These are phyloP conservation scores for Serranus cabrilla DNA, from an alignment of 2,797 vertebrate species.

Conservation along the genomic window DNA sequence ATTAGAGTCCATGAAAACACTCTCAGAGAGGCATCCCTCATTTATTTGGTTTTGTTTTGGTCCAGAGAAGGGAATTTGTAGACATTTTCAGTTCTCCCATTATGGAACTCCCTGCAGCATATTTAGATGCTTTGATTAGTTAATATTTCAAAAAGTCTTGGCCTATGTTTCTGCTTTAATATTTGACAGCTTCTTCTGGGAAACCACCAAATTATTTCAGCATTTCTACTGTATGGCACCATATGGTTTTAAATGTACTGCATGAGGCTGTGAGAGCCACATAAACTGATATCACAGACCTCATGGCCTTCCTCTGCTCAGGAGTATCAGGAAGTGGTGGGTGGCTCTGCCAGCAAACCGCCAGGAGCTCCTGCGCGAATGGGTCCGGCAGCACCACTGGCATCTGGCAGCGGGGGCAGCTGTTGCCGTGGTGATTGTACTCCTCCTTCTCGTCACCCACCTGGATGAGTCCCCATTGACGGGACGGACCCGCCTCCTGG, in stretches of 20 bases:
- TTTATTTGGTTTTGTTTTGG: conserved; percentile 9
- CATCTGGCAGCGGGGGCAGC: conserved; percentile 82
- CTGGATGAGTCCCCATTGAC: conserved; percentile 94
- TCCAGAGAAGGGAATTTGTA: not conserved
- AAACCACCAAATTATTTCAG: not conserved
- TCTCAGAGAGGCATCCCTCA: not conserved
- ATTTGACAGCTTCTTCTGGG: conserved; percentile 8
- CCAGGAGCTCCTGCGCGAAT: conserved; percentile 87
- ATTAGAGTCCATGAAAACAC: not conserved
- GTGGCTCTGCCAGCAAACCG: conserved; percentile 90
- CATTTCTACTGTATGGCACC: not conserved
- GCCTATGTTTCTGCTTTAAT: not conserved
- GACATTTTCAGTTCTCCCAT: not conserved
- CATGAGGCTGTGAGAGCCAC: conserved; percentile 8
- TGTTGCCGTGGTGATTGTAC: conserved; percentile 82
- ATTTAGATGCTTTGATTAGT: conserved; percentile 1
- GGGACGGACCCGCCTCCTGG: conserved; percentile 90
- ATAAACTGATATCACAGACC: not conserved
- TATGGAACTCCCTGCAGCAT: too few species aligned
- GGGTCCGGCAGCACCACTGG: conserved; percentile 88
- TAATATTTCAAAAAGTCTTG: not conserved
- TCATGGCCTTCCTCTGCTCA: conserved; percentile 63
- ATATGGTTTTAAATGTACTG: not conserved
- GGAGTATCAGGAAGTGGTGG: conserved; percentile 98
- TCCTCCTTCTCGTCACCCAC: conserved; percentile 91